Evolutionary conservation across 2,113 vertebrate species (phyloP).

Genomic region (Corapipo altera): DNA sequence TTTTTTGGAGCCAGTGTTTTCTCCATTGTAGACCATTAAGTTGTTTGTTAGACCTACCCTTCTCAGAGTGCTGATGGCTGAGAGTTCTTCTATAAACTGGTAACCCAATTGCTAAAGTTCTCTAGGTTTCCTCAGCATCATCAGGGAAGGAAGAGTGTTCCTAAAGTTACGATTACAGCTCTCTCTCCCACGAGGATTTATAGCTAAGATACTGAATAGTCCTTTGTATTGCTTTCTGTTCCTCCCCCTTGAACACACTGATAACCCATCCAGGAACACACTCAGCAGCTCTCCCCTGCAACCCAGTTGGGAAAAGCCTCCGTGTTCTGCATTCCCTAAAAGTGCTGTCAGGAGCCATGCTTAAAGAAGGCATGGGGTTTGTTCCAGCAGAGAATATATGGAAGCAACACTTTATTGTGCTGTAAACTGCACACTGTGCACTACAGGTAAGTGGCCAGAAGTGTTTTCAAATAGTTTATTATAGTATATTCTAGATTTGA

Average conservation of each 20-base stretch:
- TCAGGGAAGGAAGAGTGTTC: background rate
- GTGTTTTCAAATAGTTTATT: background rate
- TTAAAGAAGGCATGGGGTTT: background rate
- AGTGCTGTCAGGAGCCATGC: background rate
- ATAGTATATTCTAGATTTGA: background rate
- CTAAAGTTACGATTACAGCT: background rate
- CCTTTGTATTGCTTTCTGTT: background rate
- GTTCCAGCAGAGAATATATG: background rate
- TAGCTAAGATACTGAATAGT: background rate
- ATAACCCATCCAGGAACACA: background rate
- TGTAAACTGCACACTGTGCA: background rate
- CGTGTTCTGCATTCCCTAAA: background rate
- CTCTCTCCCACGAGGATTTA: background rate
- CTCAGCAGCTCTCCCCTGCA: background rate
- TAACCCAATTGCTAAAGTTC: background rate
- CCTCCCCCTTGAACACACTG: background rate
- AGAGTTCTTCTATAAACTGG: background rate
- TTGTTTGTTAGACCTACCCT: background rate
- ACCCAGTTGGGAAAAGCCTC: background rate
- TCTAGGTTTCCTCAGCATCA: background rate
- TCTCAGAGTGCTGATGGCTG: background rate
- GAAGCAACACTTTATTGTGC: background rate
- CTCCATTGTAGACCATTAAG: background rate
- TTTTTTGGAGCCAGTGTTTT: background rate
- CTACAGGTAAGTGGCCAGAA: background rate